Conservation (phyloP, 1,140 invertebrate genomes). For the Caenorhabditis briggsae region DNA sequence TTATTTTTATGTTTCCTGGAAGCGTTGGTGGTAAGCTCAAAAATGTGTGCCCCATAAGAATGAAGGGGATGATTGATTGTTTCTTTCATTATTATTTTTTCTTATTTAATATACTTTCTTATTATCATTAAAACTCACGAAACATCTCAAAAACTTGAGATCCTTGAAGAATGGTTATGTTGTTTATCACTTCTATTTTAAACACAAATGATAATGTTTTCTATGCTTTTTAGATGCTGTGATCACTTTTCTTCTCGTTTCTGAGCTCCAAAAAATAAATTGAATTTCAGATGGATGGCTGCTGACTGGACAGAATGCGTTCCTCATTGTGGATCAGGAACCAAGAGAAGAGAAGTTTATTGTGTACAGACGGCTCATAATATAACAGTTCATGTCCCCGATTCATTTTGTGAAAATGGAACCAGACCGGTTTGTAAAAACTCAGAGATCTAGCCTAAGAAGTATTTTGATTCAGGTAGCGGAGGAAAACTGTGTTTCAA, state of each 20-base stretch:
- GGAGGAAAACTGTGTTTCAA: slow-evolving; percentile 63
- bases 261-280: background rate
- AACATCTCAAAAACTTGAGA: background rate
- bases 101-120: too few species aligned
- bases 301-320: slow-evolving; percentile 59
- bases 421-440: slow-evolving; percentile 31
- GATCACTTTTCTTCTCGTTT: background rate
- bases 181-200: background rate
- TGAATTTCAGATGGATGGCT: slow-evolving; percentile 75
- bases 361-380: slow-evolving; percentile 65
- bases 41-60: slow-evolving; percentile 77
- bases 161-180: slow-evolving; percentile 8
- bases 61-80: slow-evolving; percentile 49
- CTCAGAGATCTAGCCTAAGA: background rate
- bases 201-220: slow-evolving; percentile 26
- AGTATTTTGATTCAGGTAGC: slow-evolving; percentile 48
- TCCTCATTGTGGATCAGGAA: slow-evolving; percentile 59
- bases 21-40: slow-evolving; percentile 77
- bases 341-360: slow-evolving; percentile 65
- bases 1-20: slow-evolving; percentile 79
- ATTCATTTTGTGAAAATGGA: slow-evolving; percentile 64
- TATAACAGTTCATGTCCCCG: slow-evolving; percentile 57
- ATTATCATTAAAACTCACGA: background rate
- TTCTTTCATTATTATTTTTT: background rate
- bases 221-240: slow-evolving; percentile 49